These are phyloP conservation scores for Calosoma granatense DNA, from an alignment of 1,140 invertebrate genomes.

Conservation along the genomic window DNA sequence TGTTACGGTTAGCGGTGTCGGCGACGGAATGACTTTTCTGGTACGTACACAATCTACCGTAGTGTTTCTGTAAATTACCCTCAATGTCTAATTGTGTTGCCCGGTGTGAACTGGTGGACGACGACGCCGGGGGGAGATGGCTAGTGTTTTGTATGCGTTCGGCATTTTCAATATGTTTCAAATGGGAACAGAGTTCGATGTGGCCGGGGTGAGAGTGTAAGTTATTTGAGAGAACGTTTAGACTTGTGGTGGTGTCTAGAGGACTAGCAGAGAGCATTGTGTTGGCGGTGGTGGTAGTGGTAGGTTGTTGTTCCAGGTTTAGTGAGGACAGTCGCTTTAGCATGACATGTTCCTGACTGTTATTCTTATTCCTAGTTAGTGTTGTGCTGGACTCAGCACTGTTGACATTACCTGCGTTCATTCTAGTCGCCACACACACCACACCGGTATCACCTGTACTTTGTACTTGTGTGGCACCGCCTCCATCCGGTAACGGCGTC, in stretches of 20 bases:
- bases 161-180: constrained; percentile 20
- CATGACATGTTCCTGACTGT: neutral
- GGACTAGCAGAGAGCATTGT: too few species aligned
- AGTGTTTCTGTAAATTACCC: neutral
- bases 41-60: neutral
- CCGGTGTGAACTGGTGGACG: constrained; percentile 31
- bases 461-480: neutral
- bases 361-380: neutral
- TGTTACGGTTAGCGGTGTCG: neutral
- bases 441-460: neutral
- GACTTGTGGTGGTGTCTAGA: neutral
- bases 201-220: neutral
- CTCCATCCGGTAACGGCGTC: neutral
- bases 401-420: neutral
- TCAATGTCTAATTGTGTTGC: neutral
- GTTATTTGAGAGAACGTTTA: neutral
- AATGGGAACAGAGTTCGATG: constrained; percentile 8
- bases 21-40: neutral
- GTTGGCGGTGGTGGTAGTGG: neutral
- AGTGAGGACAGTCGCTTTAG: neutral
- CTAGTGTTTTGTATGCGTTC: neutral
- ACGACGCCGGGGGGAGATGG: constrained; percentile 28
- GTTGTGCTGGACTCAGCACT: neutral
- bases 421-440: neutral
- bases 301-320: neutral